Conservation (phyloP, 2,888 invertebrate genomes). For the Willowsia nigromaculata region DNA sequence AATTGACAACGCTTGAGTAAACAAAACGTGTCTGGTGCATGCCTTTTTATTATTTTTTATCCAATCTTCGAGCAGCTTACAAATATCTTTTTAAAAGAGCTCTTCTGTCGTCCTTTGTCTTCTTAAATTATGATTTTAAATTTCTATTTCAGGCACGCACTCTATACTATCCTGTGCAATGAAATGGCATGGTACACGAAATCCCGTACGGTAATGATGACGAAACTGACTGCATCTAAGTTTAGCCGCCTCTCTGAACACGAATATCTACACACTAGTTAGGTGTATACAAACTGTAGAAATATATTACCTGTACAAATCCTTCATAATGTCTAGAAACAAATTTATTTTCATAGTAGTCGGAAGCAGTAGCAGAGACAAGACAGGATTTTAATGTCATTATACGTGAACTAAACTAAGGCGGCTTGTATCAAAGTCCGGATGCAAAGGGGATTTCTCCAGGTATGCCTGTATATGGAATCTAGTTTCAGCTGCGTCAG, state of each 20-base stretch:
- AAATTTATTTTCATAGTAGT: no score
- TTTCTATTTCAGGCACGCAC: constrained; percentile 60
- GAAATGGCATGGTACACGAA: constrained; percentile 38
- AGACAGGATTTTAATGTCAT: no score
- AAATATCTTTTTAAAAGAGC: constrained; percentile 22
- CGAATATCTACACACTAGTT: background rate
- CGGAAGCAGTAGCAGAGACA: no score
- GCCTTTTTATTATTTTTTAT: constrained; percentile 50
- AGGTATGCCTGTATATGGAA: background rate
- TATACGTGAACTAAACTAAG: no score
- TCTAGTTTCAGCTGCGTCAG: background rate
- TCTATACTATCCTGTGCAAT: background rate
- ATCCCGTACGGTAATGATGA: constrained; percentile 17
- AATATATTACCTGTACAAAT: no score
- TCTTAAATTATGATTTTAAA: constrained; percentile 27
- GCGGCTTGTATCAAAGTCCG: no score
- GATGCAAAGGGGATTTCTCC: background rate
- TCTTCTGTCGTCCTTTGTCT: background rate
- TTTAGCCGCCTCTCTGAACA: constrained; percentile 26
- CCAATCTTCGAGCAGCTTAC: constrained; percentile 39
- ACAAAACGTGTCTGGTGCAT: constrained; percentile 66
- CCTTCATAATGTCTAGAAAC: no score
- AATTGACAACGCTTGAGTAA: constrained; percentile 65
- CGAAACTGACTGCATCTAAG: background rate
- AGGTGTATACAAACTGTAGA: no score